Conservation (phyloP, 1,140 invertebrate genomes). For the Sycophaga agraensis region DNA sequence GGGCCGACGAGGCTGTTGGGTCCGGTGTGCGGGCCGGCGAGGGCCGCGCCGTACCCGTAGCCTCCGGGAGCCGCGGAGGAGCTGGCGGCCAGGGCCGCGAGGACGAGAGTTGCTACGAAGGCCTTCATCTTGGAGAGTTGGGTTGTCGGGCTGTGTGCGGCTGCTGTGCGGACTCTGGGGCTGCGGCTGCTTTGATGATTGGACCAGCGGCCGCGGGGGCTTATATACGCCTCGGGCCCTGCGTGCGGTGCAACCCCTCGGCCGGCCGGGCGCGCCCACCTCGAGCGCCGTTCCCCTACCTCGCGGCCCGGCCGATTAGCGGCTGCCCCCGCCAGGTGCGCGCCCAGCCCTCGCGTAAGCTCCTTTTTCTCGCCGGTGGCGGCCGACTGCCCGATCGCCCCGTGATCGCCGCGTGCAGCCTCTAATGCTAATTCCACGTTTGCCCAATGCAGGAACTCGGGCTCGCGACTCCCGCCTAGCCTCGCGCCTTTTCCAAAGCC, state of each 20-base stretch:
- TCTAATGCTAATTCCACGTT: too few species aligned
- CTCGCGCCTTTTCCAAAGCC: too few species aligned
- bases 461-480: too few species aligned
- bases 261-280: not conserved
- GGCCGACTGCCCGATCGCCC: too few species aligned
- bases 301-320: not conserved
- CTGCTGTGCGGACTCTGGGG: conserved; percentile 2
- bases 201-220: not conserved
- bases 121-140: conserved; percentile 37
- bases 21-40: conserved; percentile 44
- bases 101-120: conserved; percentile 39
- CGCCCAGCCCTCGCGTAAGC: not conserved
- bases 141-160: not conserved
- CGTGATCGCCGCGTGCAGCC: too few species aligned
- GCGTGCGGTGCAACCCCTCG: not conserved
- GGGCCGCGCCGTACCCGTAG: conserved; percentile 39
- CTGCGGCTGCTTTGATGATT: conserved; percentile 2
- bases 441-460: too few species aligned
- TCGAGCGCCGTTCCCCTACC: not conserved
- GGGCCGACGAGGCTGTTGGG: conserved; percentile 33
- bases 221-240: conserved; percentile 8
- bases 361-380: too few species aligned
- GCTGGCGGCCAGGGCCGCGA: conserved; percentile 40
- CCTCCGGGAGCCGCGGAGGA: conserved; percentile 42
- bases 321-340: not conserved